Base-by-base conservation (phyloP, 2,797 vertebrate genomes). In the Cyprinodon diabolis region DNA sequence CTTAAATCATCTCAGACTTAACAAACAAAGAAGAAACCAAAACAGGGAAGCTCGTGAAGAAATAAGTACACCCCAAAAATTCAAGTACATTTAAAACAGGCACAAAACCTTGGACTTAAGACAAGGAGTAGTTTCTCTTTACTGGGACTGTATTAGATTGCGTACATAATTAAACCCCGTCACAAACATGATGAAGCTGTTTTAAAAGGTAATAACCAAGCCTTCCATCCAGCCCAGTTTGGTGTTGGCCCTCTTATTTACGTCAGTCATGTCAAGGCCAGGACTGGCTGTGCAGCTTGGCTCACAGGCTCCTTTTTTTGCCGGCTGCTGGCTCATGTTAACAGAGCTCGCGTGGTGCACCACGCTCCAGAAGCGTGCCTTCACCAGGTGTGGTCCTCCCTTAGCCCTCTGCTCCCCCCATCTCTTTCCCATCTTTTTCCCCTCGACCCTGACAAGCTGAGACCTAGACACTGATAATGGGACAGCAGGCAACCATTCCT, bases 361-460 rank as follows among this genome's bases (percentile, higher is more conserved):
- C 92, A 84, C 92, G 71, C 91, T 91, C 94, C 94, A 75, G 93
- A 93, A 96, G 96, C 93, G 95, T 95, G 96, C 92, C 93, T 87
- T 77, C 90, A 79, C 86, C 91, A 91, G 92, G 93, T 94, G 93
- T 85, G 87, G 93, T 93, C 91, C 87, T 82, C 83, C 86, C 71
- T 73, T 72, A 55, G 48, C 67, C 13, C 81, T 72, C 79, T 58
- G 49, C 81, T 75, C 55, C 57, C 30, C 74, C 63, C 66, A 63
- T 74, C 69, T 78, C 51, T 81, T 85, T 89, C 91, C 92, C 91
- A 92, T 95, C 92, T 92, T 10, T 15, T 71, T 94, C 81, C 89
- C 90, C 91, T 93, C 92, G 88, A 94, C 93, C 92, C 90, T 92
- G 93, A 94, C 90, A 85, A 55, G 25, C 77, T 65, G 81, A 13